Evolutionary conservation across 1,140 invertebrate species (phyloP), one percentile per base, ranked within the genome.

Genomic region (Brachionus asplanchnoidis): DNA sequence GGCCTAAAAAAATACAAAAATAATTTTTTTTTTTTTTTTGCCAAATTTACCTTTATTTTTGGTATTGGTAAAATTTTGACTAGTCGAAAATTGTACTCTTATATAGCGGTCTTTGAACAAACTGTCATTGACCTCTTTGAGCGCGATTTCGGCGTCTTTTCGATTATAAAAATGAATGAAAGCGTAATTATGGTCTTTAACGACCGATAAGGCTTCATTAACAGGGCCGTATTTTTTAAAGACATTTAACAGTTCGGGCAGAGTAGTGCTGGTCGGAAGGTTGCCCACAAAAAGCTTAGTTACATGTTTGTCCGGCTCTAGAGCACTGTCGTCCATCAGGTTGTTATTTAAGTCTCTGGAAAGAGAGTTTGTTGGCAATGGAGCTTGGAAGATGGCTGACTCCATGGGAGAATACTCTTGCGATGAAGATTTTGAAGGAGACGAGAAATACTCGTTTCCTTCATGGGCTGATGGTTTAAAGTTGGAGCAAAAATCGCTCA

Each of bases 151-250:
- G 36, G 79, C 79, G 26, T 82, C 79, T 82, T 82, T 68, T 17
- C 79, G n/a, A 11, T 82, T 82, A 82, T 82, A 82, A 36, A 82
- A 82, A 82, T 82, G 79, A 36, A 82, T 82, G 23, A 82, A 82
- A 42, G 79, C 79, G 14, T 82, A 82, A 26, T 82, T 82, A 26
- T 82, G 79, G 32, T 82, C 79, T 68, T 82, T 82, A 5, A 82
- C 79, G n/a, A 82, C 79, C 6, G 53, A 65, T 40, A 82, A 20
- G 20, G 53, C 65, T 36, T 82, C 79, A 46, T 82, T 82, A 23
- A 82, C 79, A 23, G 79, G 79, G 14, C 79, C 79, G n/a, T 32
- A 82, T 65, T 68, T 60, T 23, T 82, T 82, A 46, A 82, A 82
- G 5, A 82, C 79, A 26, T 26, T 56, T 26, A 82, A 82, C 0